Conservation (phyloP, 2,797 vertebrate species). For the Acropternis orthonyx region DNA sequence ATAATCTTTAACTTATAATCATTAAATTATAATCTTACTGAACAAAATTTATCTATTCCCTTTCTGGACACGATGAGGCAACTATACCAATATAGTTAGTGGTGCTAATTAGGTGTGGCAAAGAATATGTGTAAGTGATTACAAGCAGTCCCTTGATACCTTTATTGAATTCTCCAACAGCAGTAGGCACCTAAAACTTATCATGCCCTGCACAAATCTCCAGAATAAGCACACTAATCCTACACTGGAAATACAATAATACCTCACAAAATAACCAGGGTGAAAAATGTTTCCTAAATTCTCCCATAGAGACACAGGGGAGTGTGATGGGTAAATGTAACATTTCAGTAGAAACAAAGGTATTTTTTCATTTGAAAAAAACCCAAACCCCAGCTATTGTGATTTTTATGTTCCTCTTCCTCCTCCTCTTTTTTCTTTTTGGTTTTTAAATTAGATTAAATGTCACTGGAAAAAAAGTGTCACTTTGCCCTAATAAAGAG, state of each 20-base stretch:
- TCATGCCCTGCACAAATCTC: background rate
- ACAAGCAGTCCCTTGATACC: background rate
- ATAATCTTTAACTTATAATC: background rate
- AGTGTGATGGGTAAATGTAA: background rate
- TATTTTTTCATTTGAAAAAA: background rate
- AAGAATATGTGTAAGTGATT: background rate
- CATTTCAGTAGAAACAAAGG: accelerated
- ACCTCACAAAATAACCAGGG: background rate
- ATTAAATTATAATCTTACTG: background rate
- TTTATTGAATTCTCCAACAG: background rate
- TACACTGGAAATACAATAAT: background rate
- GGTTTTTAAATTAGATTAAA: background rate
- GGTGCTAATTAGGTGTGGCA: background rate
- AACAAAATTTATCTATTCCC: background rate
- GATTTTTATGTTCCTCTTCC: background rate
- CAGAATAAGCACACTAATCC: background rate
- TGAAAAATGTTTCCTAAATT: background rate
- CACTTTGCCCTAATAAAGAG: background rate
- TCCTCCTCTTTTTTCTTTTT: background rate
- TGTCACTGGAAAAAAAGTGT: background rate
- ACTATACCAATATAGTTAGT: background rate
- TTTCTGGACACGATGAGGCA: background rate
- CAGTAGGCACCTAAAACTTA: background rate
- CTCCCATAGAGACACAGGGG: accelerated
- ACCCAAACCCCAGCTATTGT: accelerated